Conservation (phyloP, 2,888 invertebrate genomes). For the Eutolmus rufibarbis region DNA sequence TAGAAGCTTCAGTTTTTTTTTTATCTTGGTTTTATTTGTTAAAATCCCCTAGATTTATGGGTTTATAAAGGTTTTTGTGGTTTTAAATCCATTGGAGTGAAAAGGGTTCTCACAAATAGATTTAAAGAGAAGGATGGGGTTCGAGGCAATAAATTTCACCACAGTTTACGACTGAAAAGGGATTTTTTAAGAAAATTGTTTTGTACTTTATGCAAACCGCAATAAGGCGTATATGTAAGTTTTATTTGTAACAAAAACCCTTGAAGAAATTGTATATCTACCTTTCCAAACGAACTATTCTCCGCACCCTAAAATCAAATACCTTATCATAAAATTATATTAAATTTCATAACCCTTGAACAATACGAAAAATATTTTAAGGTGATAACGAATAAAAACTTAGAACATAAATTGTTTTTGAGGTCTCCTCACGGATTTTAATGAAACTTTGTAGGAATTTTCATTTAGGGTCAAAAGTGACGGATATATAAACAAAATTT, state of each 20-base stretch:
- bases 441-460: too few relatives aligned
- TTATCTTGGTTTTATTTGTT: slow-evolving; percentile 32
- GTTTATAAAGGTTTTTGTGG: slow-evolving; percentile 18
- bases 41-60: slow-evolving; percentile 34
- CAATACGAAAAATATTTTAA: not conserved
- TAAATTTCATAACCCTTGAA: not conserved
- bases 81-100: slow-evolving; percentile 4
- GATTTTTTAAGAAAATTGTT: not conserved
- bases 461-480: too few relatives aligned
- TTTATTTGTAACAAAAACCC: not conserved
- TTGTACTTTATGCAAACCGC: not conserved
- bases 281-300: not conserved
- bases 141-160: not conserved
- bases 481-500: too few relatives aligned
- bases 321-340: not conserved
- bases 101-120: slow-evolving; percentile 18
- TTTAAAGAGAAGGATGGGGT: not conserved
- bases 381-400: not conserved
- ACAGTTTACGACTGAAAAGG: not conserved
- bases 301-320: not conserved
- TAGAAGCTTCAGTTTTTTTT: slow-evolving; percentile 1
- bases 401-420: too few relatives aligned
- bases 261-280: not conserved
- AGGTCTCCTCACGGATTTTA: too few relatives aligned
- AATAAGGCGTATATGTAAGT: not conserved